Evolutionary conservation across 1,140 invertebrate genomes (phyloP), one percentile per base, ranked within the genome.

Genomic region (Anastrepha ludens): DNA sequence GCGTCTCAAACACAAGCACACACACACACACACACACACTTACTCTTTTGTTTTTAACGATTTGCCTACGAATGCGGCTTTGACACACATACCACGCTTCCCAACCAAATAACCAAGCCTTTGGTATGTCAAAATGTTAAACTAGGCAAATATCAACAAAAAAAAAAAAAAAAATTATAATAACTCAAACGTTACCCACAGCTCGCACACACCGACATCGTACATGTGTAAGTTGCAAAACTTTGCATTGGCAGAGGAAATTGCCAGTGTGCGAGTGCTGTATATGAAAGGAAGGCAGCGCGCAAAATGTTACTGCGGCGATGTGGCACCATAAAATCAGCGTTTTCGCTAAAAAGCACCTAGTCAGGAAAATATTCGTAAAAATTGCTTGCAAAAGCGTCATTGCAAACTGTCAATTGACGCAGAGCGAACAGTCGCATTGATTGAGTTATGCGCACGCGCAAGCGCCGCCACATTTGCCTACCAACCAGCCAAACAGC

Each of bases 361-460:
- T 62, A 62, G 60, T 4, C 7, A 58, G 17, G 17, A 64, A 29
- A 29, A 29, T 29, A n/a, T n/a, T n/a, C n/a, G n/a, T n/a, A 29
- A 29, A 29, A 64, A 64, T 13, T 47, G 70, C 70, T 13, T 47
- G 47, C 74, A 55, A 81, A 55, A 81, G 74, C 74, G 74, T 55
- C 74, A 81, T 55, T 55, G 47, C 47, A 81, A 81, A 81, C 47
- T 81, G 74, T 81, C 47, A 81, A 55, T 20, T 81, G 74, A 50
- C 20, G 74, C 74, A 55, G 47, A 8, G 74, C 47, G 6, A 44
- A 41, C 85, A 65, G 85, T 86, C 85, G 41, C 85, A 60, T 9
- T 62, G 85, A 86, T 86, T 86, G 85, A 86, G 85, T 62, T 86
- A 86, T 86, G 59, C 85, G 60, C 85, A 41, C 58, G 85, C 85